phyloP scores from a whole-genome alignment of 2,888 invertebrate species.

The Catocala nupta region DNA sequence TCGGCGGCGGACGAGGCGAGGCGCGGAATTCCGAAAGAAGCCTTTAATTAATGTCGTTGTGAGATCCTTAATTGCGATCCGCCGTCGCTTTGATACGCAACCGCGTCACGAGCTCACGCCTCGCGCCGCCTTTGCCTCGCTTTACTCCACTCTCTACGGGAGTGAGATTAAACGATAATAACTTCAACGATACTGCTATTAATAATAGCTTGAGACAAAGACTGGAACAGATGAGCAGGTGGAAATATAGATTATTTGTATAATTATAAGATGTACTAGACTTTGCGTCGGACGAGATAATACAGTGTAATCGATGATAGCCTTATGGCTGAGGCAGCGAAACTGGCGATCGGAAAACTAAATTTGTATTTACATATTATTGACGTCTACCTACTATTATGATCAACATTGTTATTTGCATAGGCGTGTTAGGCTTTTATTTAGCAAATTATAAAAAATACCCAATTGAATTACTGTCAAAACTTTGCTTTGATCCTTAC shows the following conservation, averaged over 20 bases:
- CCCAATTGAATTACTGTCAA: too few species aligned
- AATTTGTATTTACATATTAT: too few species aligned
- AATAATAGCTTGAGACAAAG: slow-evolving; percentile 21
- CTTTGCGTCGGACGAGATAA: not conserved
- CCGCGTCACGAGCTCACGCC: slow-evolving; percentile 42
- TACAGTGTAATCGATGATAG: too few species aligned
- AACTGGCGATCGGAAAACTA: too few species aligned
- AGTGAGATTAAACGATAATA: slow-evolving; percentile 39
- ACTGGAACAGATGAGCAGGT: not conserved
- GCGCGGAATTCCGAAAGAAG: slow-evolving; percentile 64
- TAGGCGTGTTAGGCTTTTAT: too few species aligned
- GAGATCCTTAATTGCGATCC: slow-evolving; percentile 78
- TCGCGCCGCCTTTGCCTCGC: slow-evolving; percentile 12
- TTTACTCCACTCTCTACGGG: not conserved
- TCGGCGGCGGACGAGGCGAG: slow-evolving; percentile 52
- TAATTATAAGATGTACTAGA: not conserved
- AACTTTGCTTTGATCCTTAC: too few species aligned
- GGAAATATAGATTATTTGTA: not conserved
- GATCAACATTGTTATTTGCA: too few species aligned
- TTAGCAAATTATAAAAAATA: too few species aligned
- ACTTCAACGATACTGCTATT: slow-evolving; percentile 34
- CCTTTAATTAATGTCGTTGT: slow-evolving; percentile 83
- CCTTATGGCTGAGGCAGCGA: too few species aligned
- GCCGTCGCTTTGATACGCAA: slow-evolving; percentile 69
- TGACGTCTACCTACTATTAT: too few species aligned